A percentile compares a stretch with the other conserved stretches of the same genome.
Evolutionary conservation across 92 coral and sea anemone species (phyloP).

Genomic region (Siderastrea radians): DNA sequence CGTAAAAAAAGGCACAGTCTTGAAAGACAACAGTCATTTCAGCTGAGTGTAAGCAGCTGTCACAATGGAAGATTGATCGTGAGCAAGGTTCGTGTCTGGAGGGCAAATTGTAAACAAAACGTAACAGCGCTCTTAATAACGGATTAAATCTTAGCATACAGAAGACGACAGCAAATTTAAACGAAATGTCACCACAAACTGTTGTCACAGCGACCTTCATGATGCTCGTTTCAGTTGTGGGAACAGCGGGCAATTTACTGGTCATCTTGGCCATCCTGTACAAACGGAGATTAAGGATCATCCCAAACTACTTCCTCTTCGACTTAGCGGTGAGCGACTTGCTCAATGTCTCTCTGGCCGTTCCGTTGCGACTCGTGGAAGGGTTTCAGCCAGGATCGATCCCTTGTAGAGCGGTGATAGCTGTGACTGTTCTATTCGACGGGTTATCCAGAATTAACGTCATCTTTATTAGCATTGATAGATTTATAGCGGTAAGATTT

Average conservation of each 20-base stretch:
- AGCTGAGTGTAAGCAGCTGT: too few relatives aligned
- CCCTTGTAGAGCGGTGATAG: constrained; percentile 48
- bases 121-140: background rate
- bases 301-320: constrained; percentile 59
- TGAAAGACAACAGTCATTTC: too few relatives aligned
- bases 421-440: constrained; percentile 67
- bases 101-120: too few relatives aligned
- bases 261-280: constrained; percentile 57
- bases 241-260: constrained; percentile 45
- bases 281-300: constrained; percentile 54
- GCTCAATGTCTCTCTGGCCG: constrained; percentile 42
- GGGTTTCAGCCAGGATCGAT: constrained; percentile 33
- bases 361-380: constrained; percentile 65
- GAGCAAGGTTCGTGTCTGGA: too few relatives aligned
- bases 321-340: constrained; percentile 66
- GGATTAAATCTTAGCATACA: background rate
- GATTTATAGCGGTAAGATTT: constrained; percentile 70
- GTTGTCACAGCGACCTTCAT: constrained; percentile 10
- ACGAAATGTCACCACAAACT: constrained; percentile 13
- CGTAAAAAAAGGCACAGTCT: too few relatives aligned
- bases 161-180: background rate
- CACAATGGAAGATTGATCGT: too few relatives aligned
- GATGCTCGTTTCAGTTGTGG: constrained; percentile 45
- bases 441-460: constrained; percentile 76
- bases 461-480: constrained; percentile 66